Evolutionary conservation across 2,797 vertebrate species (phyloP), one percentile per base, ranked within the genome.

Genomic region (Mormyrops attenuatus): DNA sequence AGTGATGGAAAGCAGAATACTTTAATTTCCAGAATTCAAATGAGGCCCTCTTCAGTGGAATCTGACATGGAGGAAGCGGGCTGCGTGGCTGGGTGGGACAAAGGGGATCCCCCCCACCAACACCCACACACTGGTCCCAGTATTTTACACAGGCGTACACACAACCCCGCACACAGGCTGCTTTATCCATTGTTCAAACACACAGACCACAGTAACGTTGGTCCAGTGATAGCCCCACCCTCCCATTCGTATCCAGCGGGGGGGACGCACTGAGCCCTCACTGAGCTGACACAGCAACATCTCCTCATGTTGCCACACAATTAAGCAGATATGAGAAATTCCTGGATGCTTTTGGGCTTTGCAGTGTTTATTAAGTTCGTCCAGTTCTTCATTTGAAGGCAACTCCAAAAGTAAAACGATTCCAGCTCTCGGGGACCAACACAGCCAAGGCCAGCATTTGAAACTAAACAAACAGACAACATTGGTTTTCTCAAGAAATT

Each of bases 1-100:
- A 44, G 44, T 85, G 82, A 85, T 30, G 82, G 82, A 85, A 47
- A 85, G n/a, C 82, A 50, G 82, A 85, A 26, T 47, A 49, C n/a
- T 26, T 20, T 50, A 26, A 85, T 85, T 50, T 22, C 47, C 80
- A 44, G n/a, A 85, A 85, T 8, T 85, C 44, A 44, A 80, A 85
- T 50, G 44, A 85, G 80, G 41, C 80, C 80, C 7, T 20, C n/a
- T 50, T 85, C 41, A 85, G 5, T 85, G n/a, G 41, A 22, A 85
- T 26, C 52, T 20, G 50, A 50, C 6, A 41, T 53, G 52, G 52
- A 20, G 13, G 0, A 26, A 77, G 30, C 66, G 6, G 84, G 49
- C 26, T 50, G 80, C 15, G 7, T 53, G 52, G 52, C 30, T 0
- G 7, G 6, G 52, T 30, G 85, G 26, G 26, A 9, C 13, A 30